Base-by-base conservation (phyloP, 2,797 vertebrate species). In the Neosalanx taihuensis region DNA sequence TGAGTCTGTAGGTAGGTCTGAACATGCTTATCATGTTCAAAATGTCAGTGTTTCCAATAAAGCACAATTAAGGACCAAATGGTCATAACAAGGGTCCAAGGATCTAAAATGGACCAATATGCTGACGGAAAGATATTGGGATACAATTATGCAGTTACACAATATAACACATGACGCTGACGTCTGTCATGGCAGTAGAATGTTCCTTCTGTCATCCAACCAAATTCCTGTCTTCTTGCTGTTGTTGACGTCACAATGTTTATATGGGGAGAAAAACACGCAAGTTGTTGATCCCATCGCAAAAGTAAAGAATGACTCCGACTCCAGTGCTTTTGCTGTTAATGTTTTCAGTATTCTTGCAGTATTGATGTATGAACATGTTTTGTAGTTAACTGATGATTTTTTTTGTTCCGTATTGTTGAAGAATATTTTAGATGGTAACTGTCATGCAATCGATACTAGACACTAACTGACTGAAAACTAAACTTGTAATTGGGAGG, bases 371-470 rank as follows among this genome's bases (percentile, higher is more conserved):
- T 87, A 77, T 85, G 75, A 83, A 83, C 74, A 78, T 84, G 72
- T 61, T 70, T 81, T 88, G 72, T 85, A 80, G 82, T 75, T 31
- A 64, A 68, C 66, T 59, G n/a, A 75, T 76, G 84, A 20, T 76
- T 69, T 82, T 82, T 71, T 81, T 81, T 87, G 53, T 69, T 71
- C 84, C 72, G 70, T 86, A 72, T 72, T 80, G 20, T 80, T 85
- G 70, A 70, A 70, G 46, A 72, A 69, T 83, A 84, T 86, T 72
- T 87, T 46, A 67, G 66, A 79, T 81, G 77, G 79, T 69, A 83
- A 73, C 76, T 84, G 83, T 90, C 72, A 85, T 78, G 75, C 81
- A 83, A 80, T 74, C 81, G 82, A 84, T 82, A 72, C 81, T 90
- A 81, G 71, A 82, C 86, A 83, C 88, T 89, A 86, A 89, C 83